Base-by-base conservation (phyloP, 2,888 invertebrate species). In the Iselma pallidipennis region DNA sequence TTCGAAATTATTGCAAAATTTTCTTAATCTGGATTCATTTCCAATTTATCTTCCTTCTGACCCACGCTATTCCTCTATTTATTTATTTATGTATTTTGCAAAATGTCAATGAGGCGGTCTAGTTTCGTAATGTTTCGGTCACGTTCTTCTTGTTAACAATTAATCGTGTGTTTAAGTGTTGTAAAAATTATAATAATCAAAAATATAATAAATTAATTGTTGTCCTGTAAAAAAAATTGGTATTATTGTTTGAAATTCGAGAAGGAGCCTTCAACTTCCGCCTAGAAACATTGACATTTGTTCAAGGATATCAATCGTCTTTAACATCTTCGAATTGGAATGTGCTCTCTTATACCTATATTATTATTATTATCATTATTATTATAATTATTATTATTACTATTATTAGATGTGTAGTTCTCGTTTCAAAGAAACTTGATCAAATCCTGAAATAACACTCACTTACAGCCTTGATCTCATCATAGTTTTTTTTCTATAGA, bases 211-310 rank as follows among this genome's bases (percentile, higher is more conserved):
- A 31, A 31, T 31, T 12, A 31, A 10, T 31, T 31, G 33, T 31
- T 31, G 33, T 31, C n/a, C n/a, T n/a, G n/a, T n/a, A 10, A 31
- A 12, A 9, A 12, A 31, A 31, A 10, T 31, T 31, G 33, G 33
- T 37, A 4, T 37, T n/a, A 16, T 2, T 37, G 42, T 16, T n/a
- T n/a, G 42, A 37, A 37, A 14, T 37, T 37, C 4, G 16, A n/a
- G 14, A 16, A 37, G 5, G 12, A 51, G 25, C 50, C 29, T 51
- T 51, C 29, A 29, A 51, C 12, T 51, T 29, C 51, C 51, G 51
- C 16, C 29, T 19, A 29, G 29, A 51, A 51, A 51, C 51, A 51
- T 51, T 51, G 51, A 51, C 51, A 51, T 51, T 51, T 51, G n/a
- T 26, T 29, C 51, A 51, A 51, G 51, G 51, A 51, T 29, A 25